Evolutionary conservation across 2,888 invertebrate species (phyloP).

Genomic region (Calliscelio sp.): DNA sequence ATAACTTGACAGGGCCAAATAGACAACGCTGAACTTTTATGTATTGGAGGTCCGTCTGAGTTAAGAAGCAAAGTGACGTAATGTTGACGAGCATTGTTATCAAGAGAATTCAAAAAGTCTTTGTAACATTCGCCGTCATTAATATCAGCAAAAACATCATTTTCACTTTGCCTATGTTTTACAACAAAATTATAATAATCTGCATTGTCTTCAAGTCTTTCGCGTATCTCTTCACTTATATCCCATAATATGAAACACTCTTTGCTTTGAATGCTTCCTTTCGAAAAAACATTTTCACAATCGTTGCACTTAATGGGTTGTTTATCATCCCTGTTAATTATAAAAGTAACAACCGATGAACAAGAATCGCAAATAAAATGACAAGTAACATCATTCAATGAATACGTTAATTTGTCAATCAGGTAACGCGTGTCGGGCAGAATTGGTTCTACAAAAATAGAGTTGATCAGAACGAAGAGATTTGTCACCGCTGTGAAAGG

Average conservation of each 20-base stretch:
- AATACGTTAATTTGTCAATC: constrained; percentile 22
- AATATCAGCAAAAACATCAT: constrained; percentile 27
- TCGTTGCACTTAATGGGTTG: constrained; percentile 18
- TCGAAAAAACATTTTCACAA: constrained; percentile 17
- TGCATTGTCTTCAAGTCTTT: constrained; percentile 32
- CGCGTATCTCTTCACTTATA: constrained; percentile 14
- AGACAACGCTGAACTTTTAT: constrained; percentile 54
- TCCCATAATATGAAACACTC: constrained; percentile 32
- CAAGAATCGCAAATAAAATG: constrained; percentile 15
- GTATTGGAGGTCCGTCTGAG: constrained; percentile 65
- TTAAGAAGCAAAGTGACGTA: constrained; percentile 55
- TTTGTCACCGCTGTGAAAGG: constrained; percentile 18
- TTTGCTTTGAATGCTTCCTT: constrained; percentile 10
- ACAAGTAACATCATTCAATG: constrained; percentile 9
- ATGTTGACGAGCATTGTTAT: constrained; percentile 32
- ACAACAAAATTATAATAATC: constrained; percentile 45
- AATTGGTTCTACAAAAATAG: constrained; percentile 22
- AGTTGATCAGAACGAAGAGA: constrained; percentile 7
- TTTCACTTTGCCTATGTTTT: not conserved
- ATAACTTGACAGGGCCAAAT: constrained; percentile 66
- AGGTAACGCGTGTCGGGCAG: constrained; percentile 19
- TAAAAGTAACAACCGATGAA: constrained; percentile 7
- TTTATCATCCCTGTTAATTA: not conserved
- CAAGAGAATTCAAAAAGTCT: constrained; percentile 41
- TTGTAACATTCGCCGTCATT: constrained; percentile 58